These are phyloP conservation scores for Nansenia antarctica DNA, from an alignment of 2,113 vertebrate species.

Conservation along the genomic window DNA sequence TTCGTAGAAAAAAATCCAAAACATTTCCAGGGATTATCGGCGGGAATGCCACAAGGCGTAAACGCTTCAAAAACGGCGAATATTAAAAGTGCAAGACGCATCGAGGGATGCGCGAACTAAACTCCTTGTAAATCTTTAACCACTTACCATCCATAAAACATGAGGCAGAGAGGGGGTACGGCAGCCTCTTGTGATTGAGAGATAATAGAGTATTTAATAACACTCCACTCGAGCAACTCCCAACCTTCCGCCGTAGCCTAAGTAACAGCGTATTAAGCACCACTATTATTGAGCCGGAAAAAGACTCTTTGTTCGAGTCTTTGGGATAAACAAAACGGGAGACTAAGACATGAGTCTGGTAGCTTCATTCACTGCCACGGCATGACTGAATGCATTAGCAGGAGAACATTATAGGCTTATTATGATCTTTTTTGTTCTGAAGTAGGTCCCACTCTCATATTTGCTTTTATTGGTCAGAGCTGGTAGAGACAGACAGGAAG, in stretches of 20 bases:
- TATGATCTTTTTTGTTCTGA: too few relatives aligned
- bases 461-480: too few relatives aligned
- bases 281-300: not conserved
- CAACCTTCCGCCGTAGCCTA: not conserved
- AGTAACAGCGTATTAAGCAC: not conserved
- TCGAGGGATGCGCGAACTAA: constrained; percentile 50
- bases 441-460: too few relatives aligned
- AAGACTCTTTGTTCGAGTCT: not conserved
- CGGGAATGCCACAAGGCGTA: constrained; percentile 34
- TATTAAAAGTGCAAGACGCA: constrained; percentile 51
- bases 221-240: constrained; percentile 23
- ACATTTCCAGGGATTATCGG: constrained; percentile 20
- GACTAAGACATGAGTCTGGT: not conserved
- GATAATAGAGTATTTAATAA: constrained; percentile 5
- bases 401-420: too few relatives aligned
- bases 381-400: not conserved
- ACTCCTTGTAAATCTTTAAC: constrained; percentile 61
- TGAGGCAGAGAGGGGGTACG: constrained; percentile 26
- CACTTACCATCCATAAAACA: constrained; percentile 68
- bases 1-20: constrained; percentile 13
- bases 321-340: not conserved
- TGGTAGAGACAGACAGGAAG: too few relatives aligned
- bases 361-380: not conserved
- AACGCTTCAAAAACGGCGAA: constrained; percentile 37
- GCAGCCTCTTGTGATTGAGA: not conserved